Conservation (phyloP, 1,140 invertebrate species). For the Drosophila sucinea region DNA sequence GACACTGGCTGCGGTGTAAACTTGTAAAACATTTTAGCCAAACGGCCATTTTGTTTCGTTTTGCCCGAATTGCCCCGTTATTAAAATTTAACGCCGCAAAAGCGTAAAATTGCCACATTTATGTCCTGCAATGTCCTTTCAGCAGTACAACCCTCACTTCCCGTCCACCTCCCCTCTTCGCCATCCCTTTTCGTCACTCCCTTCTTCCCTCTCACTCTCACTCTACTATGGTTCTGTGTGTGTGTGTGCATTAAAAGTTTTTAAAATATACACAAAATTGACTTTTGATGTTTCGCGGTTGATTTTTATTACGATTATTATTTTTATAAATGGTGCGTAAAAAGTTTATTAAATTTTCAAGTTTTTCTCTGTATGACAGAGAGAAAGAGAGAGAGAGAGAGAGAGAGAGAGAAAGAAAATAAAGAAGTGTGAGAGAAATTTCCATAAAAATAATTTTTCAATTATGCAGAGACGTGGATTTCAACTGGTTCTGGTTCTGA, state of each 20-base stretch:
- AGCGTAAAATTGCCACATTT: slow-evolving; percentile 79
- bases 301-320: slow-evolving; percentile 50
- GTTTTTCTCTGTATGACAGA: slow-evolving; percentile 28
- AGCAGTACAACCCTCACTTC: not conserved
- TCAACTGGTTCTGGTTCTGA: slow-evolving; percentile 41
- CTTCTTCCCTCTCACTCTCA: not conserved
- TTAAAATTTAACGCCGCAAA: slow-evolving; percentile 79
- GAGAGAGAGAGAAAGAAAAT: not conserved
- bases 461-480: slow-evolving; percentile 61
- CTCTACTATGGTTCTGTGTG: not conserved
- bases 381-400: not conserved
- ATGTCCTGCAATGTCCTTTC: slow-evolving; percentile 62
- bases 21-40: slow-evolving; percentile 23
- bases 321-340: slow-evolving; percentile 68
- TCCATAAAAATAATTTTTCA: slow-evolving; percentile 79
- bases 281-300: slow-evolving; percentile 79
- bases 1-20: slow-evolving; percentile 18
- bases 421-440: slow-evolving; percentile 42
- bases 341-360: slow-evolving; percentile 80
- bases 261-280: slow-evolving; percentile 75
- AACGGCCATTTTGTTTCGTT: slow-evolving; percentile 55
- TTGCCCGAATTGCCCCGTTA: slow-evolving; percentile 61
- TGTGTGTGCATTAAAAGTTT: slow-evolving; percentile 73
- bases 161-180: not conserved
- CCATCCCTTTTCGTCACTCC: not conserved